phyloP scores from a whole-genome alignment of 2,797 vertebrate species.

The Sebastes vulpes region DNA sequence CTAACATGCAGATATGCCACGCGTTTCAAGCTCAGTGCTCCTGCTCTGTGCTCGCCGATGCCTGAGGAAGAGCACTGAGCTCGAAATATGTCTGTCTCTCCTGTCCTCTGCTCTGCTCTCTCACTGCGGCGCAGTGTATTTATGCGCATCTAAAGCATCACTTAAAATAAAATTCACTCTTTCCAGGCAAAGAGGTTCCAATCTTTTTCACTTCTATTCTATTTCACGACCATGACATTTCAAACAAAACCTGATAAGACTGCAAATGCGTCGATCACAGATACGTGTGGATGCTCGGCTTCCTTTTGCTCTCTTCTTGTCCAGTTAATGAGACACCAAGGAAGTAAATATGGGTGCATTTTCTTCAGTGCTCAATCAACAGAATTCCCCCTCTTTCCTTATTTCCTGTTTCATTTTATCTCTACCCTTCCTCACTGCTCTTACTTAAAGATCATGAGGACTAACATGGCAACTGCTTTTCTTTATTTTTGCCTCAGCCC shows the following conservation, averaged over 20 bases:
- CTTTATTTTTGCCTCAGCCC: constrained; percentile 6
- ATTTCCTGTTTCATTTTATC: neutral
- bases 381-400: neutral
- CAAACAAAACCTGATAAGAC: neutral
- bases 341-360: neutral
- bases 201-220: neutral
- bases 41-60: neutral
- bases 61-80: neutral
- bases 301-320: constrained; percentile 8
- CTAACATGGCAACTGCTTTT: neutral
- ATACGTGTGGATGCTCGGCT: constrained; percentile 5
- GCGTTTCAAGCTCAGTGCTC: constrained; percentile 15
- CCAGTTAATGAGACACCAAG: neutral
- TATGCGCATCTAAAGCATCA: constrained; percentile 18
- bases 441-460: neutral
- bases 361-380: neutral
- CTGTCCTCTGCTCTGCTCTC: neutral
- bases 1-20: constrained; percentile 9
- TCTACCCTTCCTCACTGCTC: neutral
- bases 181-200: neutral
- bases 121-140: neutral
- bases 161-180: constrained; percentile 10
- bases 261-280: neutral
- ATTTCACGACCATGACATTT: neutral
- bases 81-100: neutral